Percentiles rank a stretch among this genome's conserved stretches.
These are phyloP conservation scores for Tachina lurida DNA, from an alignment of 2,888 invertebrate species.

Conservation along the genomic window DNA sequence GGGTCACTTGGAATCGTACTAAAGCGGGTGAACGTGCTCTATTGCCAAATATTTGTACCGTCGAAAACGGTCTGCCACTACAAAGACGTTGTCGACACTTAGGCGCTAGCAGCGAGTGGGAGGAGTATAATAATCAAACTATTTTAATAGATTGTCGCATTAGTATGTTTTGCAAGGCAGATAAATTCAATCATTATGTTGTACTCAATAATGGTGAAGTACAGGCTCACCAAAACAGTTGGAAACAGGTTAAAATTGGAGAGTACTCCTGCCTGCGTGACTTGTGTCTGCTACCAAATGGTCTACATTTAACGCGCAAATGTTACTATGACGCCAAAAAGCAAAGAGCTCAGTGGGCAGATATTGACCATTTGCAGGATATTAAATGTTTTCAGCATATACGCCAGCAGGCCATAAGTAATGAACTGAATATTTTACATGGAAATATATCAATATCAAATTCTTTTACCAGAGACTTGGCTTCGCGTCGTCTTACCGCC, in stretches of 20 bases:
- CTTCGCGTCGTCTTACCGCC: slow-evolving; percentile 43
- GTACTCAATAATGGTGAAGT: slow-evolving; percentile 42
- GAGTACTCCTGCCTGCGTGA: slow-evolving; percentile 81
- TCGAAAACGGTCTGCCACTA: slow-evolving; percentile 38
- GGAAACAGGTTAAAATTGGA: slow-evolving; percentile 68
- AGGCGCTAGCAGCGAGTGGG: background rate
- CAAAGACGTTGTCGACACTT: slow-evolving; percentile 21
- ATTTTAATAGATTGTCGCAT: slow-evolving; percentile 47
- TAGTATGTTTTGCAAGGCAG: slow-evolving; percentile 65
- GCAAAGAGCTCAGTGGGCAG: slow-evolving; percentile 84
- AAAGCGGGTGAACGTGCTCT: slow-evolving; percentile 40
- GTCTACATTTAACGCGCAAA: slow-evolving; percentile 85
- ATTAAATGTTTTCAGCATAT: slow-evolving; percentile 75
- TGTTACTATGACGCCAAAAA: slow-evolving; percentile 85
- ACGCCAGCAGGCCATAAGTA: slow-evolving; percentile 73
- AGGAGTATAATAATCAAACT: slow-evolving; percentile 33
- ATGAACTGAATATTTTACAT: slow-evolving; percentile 73
- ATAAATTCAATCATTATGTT: slow-evolving; percentile 67
- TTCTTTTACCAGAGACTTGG: background rate
- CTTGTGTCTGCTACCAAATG: slow-evolving; percentile 84
- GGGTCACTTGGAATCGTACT: slow-evolving; percentile 62
- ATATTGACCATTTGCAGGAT: slow-evolving; percentile 75
- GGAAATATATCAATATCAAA: slow-evolving; percentile 61
- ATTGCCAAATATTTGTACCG: slow-evolving; percentile 59
- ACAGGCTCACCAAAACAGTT: slow-evolving; percentile 55